These are phyloP conservation scores for Pseudococcus jackbeardsleyi DNA, from an alignment of 2,888 invertebrate species.

Conservation along the genomic window DNA sequence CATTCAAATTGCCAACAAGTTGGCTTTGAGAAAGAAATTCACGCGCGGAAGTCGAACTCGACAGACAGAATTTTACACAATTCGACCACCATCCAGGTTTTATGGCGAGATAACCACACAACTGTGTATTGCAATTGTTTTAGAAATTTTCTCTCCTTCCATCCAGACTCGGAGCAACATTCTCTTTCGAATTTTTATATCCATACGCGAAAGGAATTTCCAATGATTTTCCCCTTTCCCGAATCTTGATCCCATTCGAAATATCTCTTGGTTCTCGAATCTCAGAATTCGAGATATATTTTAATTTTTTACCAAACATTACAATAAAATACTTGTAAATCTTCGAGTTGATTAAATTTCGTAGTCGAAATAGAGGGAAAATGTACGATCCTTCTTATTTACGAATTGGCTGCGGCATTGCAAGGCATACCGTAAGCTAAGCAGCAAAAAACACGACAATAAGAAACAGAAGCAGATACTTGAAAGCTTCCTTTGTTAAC, in stretches of 20 bases:
- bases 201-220: not conserved
- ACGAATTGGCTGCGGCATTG: too few species aligned
- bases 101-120: not conserved
- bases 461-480: slow-evolving; percentile 35
- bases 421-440: too few species aligned
- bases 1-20: slow-evolving; percentile 42
- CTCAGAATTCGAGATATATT: not conserved
- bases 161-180: too few species aligned
- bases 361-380: not conserved
- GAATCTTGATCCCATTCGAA: too few species aligned
- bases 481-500: slow-evolving; percentile 37
- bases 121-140: not conserved
- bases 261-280: not conserved
- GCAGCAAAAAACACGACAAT: not conserved
- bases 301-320: not conserved
- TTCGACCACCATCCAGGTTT: not conserved
- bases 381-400: not conserved
- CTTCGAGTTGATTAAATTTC: slow-evolving; percentile 19
- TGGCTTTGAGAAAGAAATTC: not conserved
- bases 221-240: not conserved
- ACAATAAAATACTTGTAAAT: slow-evolving; percentile 19
- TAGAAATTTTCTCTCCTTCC: not conserved
- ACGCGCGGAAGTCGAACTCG: not conserved
- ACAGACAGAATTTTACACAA: not conserved
- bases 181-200: too few species aligned